A percentile compares a stretch with the other conserved stretches of the same genome.
Evolutionary conservation across 1,140 invertebrate genomes (phyloP).

Genomic region (Limonius californicus): DNA sequence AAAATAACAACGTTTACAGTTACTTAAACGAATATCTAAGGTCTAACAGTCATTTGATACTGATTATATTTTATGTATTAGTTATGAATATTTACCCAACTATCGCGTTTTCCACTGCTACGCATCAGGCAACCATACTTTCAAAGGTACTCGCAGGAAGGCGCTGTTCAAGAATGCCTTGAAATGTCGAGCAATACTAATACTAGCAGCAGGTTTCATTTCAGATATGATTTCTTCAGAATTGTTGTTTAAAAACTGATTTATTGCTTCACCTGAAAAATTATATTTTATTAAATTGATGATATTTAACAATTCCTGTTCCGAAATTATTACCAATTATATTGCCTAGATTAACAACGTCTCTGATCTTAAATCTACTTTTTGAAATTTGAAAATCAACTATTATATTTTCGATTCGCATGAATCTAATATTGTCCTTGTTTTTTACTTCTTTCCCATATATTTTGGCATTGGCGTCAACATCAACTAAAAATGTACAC

Average conservation of each 20-base stretch:
- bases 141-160: conserved; percentile 70
- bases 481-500: conserved; percentile 55
- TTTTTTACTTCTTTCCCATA: conserved; percentile 62
- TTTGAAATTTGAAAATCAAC: conserved; percentile 68
- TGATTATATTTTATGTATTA: no score
- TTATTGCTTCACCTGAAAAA: conserved; percentile 69
- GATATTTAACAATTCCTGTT: no score
- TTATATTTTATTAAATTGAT: not conserved
- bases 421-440: conserved; percentile 57
- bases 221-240: conserved; percentile 78
- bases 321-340: conserved; percentile 61
- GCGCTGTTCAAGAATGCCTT: conserved; percentile 71
- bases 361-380: conserved; percentile 65
- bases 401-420: conserved; percentile 62
- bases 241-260: conserved; percentile 81
- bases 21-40: no score
- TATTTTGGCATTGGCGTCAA: conserved; percentile 64
- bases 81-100: no score
- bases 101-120: no score
- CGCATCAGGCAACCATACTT: conserved; percentile 63
- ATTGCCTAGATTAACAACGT: conserved; percentile 68
- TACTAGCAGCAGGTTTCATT: conserved; percentile 72
- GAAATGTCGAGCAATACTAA: conserved; percentile 73
- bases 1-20: no score
- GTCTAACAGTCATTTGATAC: no score